These are phyloP conservation scores for Labia minor DNA, from an alignment of 2,888 invertebrate genomes.

Conservation along the genomic window DNA sequence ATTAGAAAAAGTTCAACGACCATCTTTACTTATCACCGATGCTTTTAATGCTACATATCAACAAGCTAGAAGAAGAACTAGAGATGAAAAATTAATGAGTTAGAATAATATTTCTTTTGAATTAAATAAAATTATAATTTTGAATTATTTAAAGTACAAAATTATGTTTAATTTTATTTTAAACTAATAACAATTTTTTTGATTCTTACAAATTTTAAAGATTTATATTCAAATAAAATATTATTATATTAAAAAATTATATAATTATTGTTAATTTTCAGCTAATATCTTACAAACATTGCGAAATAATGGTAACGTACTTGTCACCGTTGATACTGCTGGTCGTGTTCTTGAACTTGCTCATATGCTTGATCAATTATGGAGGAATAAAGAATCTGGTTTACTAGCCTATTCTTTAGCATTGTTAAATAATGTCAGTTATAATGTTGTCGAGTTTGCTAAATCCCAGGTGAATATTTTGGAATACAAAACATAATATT, in stretches of 20 bases:
- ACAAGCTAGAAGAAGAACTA: constrained; percentile 74
- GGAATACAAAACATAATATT: too few species aligned
- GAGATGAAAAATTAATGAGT: constrained; percentile 97
- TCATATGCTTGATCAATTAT: constrained; percentile 89
- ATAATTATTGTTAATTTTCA: constrained; percentile 37
- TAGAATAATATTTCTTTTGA: constrained; percentile 15
- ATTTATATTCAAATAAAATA: not conserved
- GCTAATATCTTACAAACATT: constrained; percentile 89
- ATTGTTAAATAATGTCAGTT: constrained; percentile 89
- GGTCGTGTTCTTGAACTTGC: constrained; percentile 92
- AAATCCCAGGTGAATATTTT: constrained; percentile 63
- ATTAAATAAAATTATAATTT: too few species aligned
- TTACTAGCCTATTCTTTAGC: constrained; percentile 88
- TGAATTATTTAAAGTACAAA: constrained; percentile 19
- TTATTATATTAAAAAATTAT: not conserved
- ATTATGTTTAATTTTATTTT: too few species aligned
- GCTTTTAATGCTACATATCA: constrained; percentile 91
- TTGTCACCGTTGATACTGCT: constrained; percentile 93
- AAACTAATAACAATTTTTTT: too few species aligned
- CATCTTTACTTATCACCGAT: constrained; percentile 89
- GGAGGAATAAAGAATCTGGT: constrained; percentile 93
- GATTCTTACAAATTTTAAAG: not conserved
- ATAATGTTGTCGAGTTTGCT: constrained; percentile 97
- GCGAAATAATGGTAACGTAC: constrained; percentile 86
- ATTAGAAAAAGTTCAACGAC: constrained; percentile 77